Percentiles rank a stretch among this genome's conserved stretches.
Evolutionary conservation across 2,888 invertebrate genomes (phyloP).

Genomic region (Anoplius nigerrimus): DNA sequence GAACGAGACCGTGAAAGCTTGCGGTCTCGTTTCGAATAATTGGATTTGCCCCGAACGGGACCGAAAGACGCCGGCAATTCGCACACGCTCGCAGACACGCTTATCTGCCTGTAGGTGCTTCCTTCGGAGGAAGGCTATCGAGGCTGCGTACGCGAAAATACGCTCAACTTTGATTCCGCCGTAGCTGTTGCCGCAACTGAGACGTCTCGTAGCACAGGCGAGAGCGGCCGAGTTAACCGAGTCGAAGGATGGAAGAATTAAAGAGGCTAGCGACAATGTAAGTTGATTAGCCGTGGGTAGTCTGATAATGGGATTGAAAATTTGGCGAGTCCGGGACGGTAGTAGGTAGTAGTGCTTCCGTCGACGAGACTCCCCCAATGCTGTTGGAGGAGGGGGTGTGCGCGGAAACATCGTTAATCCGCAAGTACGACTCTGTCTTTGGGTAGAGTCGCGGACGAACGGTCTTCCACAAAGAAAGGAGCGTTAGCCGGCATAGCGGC

Average conservation of each 20-base stretch:
- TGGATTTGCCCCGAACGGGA: constrained; percentile 67
- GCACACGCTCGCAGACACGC: too few species aligned
- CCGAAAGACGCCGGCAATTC: constrained; percentile 49
- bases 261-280: neutral
- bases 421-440: too few species aligned
- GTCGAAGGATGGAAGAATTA: too few species aligned
- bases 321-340: constrained; percentile 16
- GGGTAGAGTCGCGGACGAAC: too few species aligned
- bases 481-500: constrained; percentile 18
- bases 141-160: constrained; percentile 15
- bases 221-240: neutral
- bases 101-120: neutral
- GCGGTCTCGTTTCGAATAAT: constrained; percentile 71
- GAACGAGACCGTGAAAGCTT: constrained; percentile 68
- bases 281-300: too few species aligned
- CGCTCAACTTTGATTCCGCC: neutral
- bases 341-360: constrained; percentile 8
- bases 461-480: too few species aligned
- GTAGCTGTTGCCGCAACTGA: too few species aligned
- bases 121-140: neutral
- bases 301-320: neutral
- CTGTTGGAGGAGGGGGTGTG: too few species aligned
- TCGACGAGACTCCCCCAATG: constrained; percentile 8
- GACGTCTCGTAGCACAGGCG: too few species aligned
- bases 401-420: too few species aligned